Conservation (phyloP, 2,797 vertebrate genomes). For the Mus spretus region DNA sequence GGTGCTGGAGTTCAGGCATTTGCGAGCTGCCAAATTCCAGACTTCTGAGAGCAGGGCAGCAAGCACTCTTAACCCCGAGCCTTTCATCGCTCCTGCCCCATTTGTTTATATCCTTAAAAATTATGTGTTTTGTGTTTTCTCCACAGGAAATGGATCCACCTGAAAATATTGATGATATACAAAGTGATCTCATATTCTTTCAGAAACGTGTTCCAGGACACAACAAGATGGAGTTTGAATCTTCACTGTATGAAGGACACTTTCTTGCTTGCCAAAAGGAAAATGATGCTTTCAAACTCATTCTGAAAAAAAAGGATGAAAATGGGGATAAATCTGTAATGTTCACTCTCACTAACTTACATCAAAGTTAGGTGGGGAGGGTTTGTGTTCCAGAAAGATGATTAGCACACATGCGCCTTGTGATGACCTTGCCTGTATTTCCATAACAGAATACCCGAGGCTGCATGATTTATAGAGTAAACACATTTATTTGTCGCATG, state of each 20-base stretch:
- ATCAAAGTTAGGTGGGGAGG: background rate
- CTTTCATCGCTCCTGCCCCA: no score
- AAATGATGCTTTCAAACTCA: conserved; percentile 68
- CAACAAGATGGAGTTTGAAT: conserved; percentile 76
- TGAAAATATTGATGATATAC: conserved; percentile 49
- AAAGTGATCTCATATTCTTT: conserved; percentile 81
- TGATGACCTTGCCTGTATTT: background rate
- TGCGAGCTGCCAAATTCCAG: background rate
- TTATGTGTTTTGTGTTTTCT: conserved; percentile 61
- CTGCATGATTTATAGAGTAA: background rate
- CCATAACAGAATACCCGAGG: background rate
- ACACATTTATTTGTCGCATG: background rate
- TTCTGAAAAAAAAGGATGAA: conserved; percentile 69
- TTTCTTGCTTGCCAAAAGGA: conserved; percentile 80
- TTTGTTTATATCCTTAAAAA: conserved; percentile 24
- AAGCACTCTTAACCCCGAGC: background rate
- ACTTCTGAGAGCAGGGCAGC: background rate
- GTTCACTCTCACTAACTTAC: conserved; percentile 67
- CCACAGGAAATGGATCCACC: conserved; percentile 77
- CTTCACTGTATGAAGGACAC: conserved; percentile 76
- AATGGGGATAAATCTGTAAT: conserved; percentile 71
- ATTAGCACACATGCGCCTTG: background rate
- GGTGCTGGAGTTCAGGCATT: background rate
- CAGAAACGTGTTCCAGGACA: conserved; percentile 72
- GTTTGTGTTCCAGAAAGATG: conserved; percentile 52